Conservation (phyloP, 2,797 vertebrate genomes). For the Epinephelus malabaricus region DNA sequence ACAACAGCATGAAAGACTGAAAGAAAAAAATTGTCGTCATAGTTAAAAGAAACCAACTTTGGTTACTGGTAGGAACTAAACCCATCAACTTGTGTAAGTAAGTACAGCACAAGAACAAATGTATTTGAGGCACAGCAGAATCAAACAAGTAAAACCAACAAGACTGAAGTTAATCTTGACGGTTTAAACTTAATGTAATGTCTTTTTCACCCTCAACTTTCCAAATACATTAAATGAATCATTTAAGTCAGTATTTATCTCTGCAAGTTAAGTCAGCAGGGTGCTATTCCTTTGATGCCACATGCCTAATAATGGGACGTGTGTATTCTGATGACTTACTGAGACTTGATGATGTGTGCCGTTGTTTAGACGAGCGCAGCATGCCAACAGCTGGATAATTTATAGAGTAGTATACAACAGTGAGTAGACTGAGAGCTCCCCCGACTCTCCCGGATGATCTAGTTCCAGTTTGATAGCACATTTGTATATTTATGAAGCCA, state of each 20-base stretch:
- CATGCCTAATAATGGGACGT: constrained; percentile 20
- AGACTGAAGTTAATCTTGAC: neutral
- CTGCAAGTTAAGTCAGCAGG: constrained; percentile 24
- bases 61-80: neutral
- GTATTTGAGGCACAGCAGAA: neutral
- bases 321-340: constrained; percentile 36
- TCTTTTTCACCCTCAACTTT: neutral
- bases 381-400: constrained; percentile 63
- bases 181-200: neutral
- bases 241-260: constrained; percentile 30
- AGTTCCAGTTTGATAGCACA: constrained; percentile 77
- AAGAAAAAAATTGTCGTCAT: neutral
- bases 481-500: constrained; percentile 85
- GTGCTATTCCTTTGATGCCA: constrained; percentile 21
- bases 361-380: constrained; percentile 55
- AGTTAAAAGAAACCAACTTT: neutral
- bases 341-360: constrained; percentile 35
- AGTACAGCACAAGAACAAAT: neutral
- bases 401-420: constrained; percentile 56
- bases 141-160: constrained; percentile 12
- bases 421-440: constrained; percentile 53
- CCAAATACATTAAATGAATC: neutral
- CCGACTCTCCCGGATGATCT: constrained; percentile 66
- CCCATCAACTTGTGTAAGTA: neutral
- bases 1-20: neutral